These are phyloP conservation scores for Balanococcus diminutus DNA, from an alignment of 2,888 invertebrate species.

Conservation along the genomic window DNA sequence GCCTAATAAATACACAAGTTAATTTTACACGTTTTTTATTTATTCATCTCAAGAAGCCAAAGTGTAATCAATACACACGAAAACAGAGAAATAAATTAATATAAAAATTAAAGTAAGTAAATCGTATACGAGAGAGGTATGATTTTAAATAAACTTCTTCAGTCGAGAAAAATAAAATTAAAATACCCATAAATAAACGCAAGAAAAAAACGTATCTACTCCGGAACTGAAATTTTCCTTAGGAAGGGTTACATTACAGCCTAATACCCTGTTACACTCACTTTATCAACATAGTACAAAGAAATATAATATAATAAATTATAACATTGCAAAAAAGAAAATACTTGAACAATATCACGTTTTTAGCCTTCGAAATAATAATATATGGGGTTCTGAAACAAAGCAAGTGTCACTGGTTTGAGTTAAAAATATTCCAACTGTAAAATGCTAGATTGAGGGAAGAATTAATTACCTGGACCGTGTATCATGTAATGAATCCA, in stretches of 20 bases:
- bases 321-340: not conserved
- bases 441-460: too few species aligned
- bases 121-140: too few species aligned
- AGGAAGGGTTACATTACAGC: not conserved
- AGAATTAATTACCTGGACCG: slow-evolving; percentile 73
- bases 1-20: slow-evolving; percentile 40
- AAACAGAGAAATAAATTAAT: too few species aligned
- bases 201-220: too few species aligned
- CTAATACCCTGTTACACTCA: not conserved
- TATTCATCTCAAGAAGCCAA: not conserved
- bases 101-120: too few species aligned
- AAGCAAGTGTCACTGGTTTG: not conserved
- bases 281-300: not conserved
- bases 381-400: slow-evolving; percentile 85
- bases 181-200: too few species aligned
- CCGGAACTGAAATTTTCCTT: not conserved
- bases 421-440: not conserved
- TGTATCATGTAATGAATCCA: slow-evolving; percentile 98
- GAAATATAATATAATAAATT: not conserved
- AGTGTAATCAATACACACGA: not conserved
- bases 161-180: too few species aligned
- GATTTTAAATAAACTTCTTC: too few species aligned
- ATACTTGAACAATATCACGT: not conserved
- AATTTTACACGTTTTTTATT: not conserved
- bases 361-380: slow-evolving; percentile 72